These are phyloP conservation scores for Carterocephalus palaemon DNA, from an alignment of 2,888 invertebrate genomes.

Conservation along the genomic window DNA sequence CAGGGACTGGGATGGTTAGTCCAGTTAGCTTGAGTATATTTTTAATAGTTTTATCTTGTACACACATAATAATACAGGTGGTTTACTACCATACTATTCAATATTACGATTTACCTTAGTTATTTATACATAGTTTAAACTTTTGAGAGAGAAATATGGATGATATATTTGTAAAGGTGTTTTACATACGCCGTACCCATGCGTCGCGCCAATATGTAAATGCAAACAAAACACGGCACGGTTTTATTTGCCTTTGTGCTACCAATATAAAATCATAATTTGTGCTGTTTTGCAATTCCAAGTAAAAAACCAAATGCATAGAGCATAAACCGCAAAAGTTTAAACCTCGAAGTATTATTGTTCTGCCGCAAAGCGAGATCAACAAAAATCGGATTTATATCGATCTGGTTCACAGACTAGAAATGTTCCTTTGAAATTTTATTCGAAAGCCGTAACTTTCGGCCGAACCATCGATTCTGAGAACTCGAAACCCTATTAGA, in stretches of 20 bases:
- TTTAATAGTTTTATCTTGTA: too few species aligned
- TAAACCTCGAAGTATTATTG: conserved; percentile 14
- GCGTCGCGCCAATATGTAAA: conserved; percentile 18
- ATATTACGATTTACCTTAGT: not conserved
- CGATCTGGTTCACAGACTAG: conserved; percentile 22
- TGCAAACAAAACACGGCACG: conserved; percentile 14
- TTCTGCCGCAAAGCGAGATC: conserved; percentile 19
- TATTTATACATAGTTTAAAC: not conserved
- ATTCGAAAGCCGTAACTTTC: conserved; percentile 33
- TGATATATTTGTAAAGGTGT: not conserved
- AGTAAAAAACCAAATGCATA: conserved; percentile 23
- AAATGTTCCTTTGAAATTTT: conserved; percentile 30
- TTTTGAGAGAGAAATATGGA: not conserved
- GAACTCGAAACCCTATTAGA: conserved; percentile 64
- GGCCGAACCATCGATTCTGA: conserved; percentile 59
- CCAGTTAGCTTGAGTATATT: too few species aligned
- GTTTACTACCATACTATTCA: too few species aligned
- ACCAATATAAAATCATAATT: conserved; percentile 24
- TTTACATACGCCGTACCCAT: conserved; percentile 5
- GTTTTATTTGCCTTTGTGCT: conserved; percentile 20
- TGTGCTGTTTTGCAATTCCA: conserved; percentile 20
- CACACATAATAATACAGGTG: too few species aligned
- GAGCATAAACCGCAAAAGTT: conserved; percentile 21
- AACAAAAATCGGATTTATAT: conserved; percentile 25
- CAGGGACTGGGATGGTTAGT: too few species aligned